Conservation (phyloP, 1,140 invertebrate genomes). For the Calliopsis andreniformis region DNA sequence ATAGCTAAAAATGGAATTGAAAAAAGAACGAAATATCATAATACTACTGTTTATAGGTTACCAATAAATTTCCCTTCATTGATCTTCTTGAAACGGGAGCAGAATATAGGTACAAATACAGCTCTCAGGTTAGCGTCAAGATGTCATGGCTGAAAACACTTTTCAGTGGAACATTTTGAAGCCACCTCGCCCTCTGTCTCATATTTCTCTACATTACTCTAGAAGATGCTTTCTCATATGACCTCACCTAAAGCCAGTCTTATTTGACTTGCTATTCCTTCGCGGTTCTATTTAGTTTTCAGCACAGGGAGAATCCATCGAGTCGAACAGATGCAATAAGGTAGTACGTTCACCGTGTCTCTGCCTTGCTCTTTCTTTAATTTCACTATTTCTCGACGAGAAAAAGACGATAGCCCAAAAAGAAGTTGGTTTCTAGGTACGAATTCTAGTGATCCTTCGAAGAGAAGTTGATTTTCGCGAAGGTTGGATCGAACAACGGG, state of each 20-base stretch:
- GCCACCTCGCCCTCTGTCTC: neutral
- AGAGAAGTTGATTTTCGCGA: too few relatives aligned
- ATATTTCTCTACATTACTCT: neutral
- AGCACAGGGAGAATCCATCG: neutral
- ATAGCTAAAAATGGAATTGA: too few relatives aligned
- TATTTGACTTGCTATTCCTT: neutral
- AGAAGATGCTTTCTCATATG: neutral
- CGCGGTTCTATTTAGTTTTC: constrained; percentile 10
- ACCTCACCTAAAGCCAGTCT: constrained; percentile 12
- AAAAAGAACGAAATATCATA: too few relatives aligned
- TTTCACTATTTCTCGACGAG: neutral
- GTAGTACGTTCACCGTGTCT: neutral
- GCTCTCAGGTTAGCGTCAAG: too few relatives aligned
- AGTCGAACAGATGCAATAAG: constrained; percentile 1
- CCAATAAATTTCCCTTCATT: too few relatives aligned
- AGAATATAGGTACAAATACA: too few relatives aligned
- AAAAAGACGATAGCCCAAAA: neutral
- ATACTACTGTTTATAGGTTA: too few relatives aligned
- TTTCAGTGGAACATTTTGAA: neutral
- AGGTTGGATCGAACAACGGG: too few relatives aligned
- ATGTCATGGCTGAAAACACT: too few relatives aligned
- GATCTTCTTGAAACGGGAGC: too few relatives aligned
- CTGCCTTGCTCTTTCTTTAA: neutral
- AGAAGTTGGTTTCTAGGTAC: neutral
- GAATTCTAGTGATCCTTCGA: too few relatives aligned